Percentiles rank a stretch among this genome's conserved stretches.
Conservation (phyloP, 2,113 vertebrate genomes). For the Labrus mixtus region DNA sequence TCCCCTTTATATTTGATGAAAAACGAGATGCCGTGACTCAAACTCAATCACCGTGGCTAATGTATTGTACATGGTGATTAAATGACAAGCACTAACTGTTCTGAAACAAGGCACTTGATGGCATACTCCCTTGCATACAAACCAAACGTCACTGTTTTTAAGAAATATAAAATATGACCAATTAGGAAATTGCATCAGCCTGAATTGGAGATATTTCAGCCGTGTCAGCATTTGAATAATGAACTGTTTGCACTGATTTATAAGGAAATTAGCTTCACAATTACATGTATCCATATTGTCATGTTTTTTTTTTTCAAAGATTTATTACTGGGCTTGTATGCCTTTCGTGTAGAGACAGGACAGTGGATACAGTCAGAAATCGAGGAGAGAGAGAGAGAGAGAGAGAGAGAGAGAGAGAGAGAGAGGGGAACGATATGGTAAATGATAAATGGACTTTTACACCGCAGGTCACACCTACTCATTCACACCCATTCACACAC, state of each 20-base stretch:
- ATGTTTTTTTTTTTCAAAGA: background rate
- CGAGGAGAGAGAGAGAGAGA: too few relatives aligned
- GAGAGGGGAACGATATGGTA: too few relatives aligned
- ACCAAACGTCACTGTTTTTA: background rate
- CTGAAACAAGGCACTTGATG: background rate
- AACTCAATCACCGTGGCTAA: background rate
- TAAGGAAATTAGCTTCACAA: background rate
- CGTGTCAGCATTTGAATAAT: background rate
- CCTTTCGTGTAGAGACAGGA: too few relatives aligned
- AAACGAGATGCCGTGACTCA: background rate
- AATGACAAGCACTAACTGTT: background rate
- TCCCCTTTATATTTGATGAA: background rate
- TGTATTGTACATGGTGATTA: background rate
- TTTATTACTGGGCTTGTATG: too few relatives aligned
- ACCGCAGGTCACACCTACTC: too few relatives aligned
- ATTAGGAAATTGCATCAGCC: background rate
- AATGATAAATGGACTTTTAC: too few relatives aligned
- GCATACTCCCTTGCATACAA: background rate
- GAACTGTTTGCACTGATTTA: background rate
- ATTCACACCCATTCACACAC: too few relatives aligned
- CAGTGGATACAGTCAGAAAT: too few relatives aligned
- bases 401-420: too few relatives aligned
- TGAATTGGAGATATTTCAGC: background rate
- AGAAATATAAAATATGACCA: background rate
- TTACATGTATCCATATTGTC: background rate